phyloP scores from a whole-genome alignment of 2,797 vertebrate species.

The Fratercula arctica region DNA sequence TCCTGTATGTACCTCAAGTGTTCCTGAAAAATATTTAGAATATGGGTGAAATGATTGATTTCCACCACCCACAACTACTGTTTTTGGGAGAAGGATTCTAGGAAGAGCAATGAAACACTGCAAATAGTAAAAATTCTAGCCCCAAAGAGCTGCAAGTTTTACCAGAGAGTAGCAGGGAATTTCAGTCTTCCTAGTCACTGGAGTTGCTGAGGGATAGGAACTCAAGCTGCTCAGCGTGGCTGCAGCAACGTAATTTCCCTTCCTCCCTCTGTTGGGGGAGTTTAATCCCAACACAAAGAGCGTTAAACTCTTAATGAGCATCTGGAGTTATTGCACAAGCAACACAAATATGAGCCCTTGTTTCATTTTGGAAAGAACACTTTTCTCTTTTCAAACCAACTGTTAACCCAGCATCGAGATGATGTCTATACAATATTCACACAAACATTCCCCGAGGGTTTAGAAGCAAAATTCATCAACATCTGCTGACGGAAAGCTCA shows the following conservation, averaged over 20 bases:
- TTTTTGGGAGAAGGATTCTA: background rate
- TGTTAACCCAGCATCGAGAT: background rate
- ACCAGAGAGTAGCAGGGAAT: background rate
- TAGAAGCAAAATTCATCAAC: background rate
- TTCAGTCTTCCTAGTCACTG: background rate
- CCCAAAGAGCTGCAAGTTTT: background rate
- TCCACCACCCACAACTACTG: background rate
- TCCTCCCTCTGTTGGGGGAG: background rate
- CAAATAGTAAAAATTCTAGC: background rate
- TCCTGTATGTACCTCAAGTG: background rate
- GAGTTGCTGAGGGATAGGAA: background rate
- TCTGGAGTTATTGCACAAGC: background rate
- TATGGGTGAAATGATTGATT: background rate
- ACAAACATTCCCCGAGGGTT: background rate
- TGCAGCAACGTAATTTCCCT: background rate
- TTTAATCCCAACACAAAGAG: background rate
- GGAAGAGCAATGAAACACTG: background rate
- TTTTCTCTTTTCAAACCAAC: background rate
- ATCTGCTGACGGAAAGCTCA: conserved; percentile 4
- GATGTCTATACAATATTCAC: background rate
- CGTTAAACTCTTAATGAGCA: background rate
- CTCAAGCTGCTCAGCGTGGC: background rate
- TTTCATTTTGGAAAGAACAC: background rate
- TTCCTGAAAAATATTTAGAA: background rate
- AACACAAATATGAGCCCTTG: background rate